These are phyloP conservation scores for Tenthredo distinguenda DNA, from an alignment of 2,888 invertebrate genomes.

Conservation along the genomic window DNA sequence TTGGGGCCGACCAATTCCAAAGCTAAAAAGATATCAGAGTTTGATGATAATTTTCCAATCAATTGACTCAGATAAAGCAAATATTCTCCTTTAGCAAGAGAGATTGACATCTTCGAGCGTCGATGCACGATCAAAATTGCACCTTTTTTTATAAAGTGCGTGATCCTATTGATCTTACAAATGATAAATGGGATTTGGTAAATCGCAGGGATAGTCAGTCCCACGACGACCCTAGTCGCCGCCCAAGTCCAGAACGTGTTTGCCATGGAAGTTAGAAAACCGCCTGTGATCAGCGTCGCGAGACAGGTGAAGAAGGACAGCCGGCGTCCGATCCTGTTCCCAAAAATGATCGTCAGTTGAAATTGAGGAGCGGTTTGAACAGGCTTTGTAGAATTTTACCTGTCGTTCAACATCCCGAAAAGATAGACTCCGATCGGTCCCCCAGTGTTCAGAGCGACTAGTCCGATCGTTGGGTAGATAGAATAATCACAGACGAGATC, in stretches of 20 bases:
- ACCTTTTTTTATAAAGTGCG: neutral
- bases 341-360: constrained; percentile 4
- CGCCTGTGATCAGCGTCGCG: constrained; percentile 89
- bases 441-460: constrained; percentile 92
- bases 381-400: constrained; percentile 71
- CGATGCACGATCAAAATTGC: neutral
- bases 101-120: neutral
- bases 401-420: constrained; percentile 92
- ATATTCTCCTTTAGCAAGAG: neutral
- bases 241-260: constrained; percentile 92
- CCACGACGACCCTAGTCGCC: constrained; percentile 90
- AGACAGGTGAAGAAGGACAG: constrained; percentile 93
- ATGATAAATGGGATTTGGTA: constrained; percentile 97
- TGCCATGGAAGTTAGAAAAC: constrained; percentile 89
- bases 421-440: constrained; percentile 94
- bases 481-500: constrained; percentile 93
- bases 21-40: constrained; percentile 81
- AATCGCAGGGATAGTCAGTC: constrained; percentile 93
- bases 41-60: neutral
- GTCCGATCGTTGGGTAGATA: constrained; percentile 92
- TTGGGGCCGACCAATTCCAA: constrained; percentile 94
- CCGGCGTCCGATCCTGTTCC: constrained; percentile 87
- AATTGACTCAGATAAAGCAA: too few species aligned
- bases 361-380: constrained; percentile 13
- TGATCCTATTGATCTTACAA: constrained; percentile 83